phyloP scores from a whole-genome alignment of 2,888 invertebrate species.

The Eupeodes luniger region DNA sequence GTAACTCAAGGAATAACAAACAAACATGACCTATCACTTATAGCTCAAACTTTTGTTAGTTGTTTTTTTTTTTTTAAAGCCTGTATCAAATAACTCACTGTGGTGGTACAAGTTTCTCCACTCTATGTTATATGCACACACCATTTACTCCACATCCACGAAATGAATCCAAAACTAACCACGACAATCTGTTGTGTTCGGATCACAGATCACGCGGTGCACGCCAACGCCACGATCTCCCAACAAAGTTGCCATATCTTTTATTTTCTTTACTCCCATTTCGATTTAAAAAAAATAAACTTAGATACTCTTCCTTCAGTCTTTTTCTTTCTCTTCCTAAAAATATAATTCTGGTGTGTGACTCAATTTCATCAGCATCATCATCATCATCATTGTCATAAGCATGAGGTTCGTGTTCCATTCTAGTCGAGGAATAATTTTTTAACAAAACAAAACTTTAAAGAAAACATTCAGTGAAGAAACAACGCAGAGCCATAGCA shows the following conservation, averaged over 20 bases:
- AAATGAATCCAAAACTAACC: conserved; percentile 58
- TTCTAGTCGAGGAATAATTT: conserved; percentile 2
- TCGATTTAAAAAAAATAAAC: background rate
- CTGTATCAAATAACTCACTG: conserved; percentile 48
- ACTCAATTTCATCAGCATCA: conserved; percentile 57
- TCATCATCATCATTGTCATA: background rate
- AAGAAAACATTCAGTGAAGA: conserved; percentile 27
- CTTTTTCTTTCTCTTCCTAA: conserved; percentile 32
- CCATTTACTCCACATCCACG: conserved; percentile 50
- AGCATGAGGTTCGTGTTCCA: conserved; percentile 34
- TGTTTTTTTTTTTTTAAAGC: background rate
- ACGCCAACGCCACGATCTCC: conserved; percentile 59
- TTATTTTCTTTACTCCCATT: conserved; percentile 10
- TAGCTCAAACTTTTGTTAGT: background rate
- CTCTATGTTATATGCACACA: conserved; percentile 17
- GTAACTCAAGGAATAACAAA: background rate
- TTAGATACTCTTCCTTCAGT: conserved; percentile 3
- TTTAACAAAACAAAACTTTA: conserved; percentile 48
- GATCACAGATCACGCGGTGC: conserved; percentile 70
- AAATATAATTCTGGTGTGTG: conserved; percentile 32
- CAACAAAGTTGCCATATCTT: conserved; percentile 46
- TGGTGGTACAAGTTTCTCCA: conserved; percentile 53
- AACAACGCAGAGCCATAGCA: conserved; percentile 2
- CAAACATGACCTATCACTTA: conserved; percentile 29
- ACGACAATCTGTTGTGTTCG: conserved; percentile 61